phyloP scores from a whole-genome alignment of 2,888 invertebrate species.

The Ormia ochracea region DNA sequence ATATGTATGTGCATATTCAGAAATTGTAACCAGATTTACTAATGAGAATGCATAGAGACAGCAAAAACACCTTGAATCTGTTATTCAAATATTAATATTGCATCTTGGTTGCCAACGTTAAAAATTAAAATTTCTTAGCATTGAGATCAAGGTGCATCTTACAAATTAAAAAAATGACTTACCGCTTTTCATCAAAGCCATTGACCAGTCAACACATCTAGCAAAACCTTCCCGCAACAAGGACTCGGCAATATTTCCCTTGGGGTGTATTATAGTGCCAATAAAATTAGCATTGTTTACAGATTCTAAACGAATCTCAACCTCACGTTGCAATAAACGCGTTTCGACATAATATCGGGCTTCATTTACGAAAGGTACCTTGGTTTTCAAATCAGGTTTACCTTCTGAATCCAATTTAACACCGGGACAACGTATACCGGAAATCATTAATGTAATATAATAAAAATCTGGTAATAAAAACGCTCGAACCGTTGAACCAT shows the following conservation, averaged over 20 bases:
- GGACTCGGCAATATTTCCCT: slow-evolving; percentile 94
- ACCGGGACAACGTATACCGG: slow-evolving; percentile 92
- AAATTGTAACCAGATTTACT: slow-evolving; percentile 44
- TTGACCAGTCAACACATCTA: slow-evolving; percentile 95
- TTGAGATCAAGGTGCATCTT: slow-evolving; percentile 36
- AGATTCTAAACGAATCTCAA: slow-evolving; percentile 93
- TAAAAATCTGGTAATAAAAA: slow-evolving; percentile 93
- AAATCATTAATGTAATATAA: slow-evolving; percentile 95
- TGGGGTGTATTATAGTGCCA: slow-evolving; percentile 94
- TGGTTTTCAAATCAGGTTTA: slow-evolving; percentile 82
- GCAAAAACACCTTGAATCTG: slow-evolving; percentile 55
- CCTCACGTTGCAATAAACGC: slow-evolving; percentile 91
- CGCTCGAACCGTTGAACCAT: slow-evolving; percentile 96
- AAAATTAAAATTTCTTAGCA: slow-evolving; percentile 28
- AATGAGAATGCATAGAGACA: slow-evolving; percentile 43
- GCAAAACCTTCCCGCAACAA: slow-evolving; percentile 94
- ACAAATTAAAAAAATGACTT: slow-evolving; percentile 62
- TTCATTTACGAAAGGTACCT: slow-evolving; percentile 88
- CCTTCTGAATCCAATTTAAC: slow-evolving; percentile 87
- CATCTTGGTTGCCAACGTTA: slow-evolving; percentile 50
- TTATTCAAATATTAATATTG: slow-evolving; percentile 31
- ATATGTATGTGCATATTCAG: neutral
- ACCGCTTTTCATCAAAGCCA: slow-evolving; percentile 86
- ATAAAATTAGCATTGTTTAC: slow-evolving; percentile 95
- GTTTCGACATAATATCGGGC: slow-evolving; percentile 96